These are phyloP conservation scores for Dromiciops gliroides DNA, from an alignment of 2,113 vertebrate species.

Conservation along the genomic window DNA sequence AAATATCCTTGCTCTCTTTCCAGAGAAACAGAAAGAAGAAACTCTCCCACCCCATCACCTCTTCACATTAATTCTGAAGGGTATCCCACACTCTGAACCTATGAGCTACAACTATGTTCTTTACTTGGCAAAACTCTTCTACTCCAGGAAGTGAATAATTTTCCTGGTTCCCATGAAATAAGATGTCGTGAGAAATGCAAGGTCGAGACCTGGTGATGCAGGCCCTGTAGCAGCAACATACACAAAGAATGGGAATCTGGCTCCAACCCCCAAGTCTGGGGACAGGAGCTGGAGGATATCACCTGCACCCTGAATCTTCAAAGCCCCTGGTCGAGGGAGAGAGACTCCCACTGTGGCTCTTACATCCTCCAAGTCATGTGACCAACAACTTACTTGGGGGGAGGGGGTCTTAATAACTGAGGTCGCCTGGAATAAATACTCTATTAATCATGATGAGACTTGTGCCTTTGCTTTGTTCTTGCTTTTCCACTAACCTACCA, in stretches of 20 bases:
- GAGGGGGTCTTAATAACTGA: neutral
- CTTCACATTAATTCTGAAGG: neutral
- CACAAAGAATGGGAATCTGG: neutral
- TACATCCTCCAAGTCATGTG: neutral
- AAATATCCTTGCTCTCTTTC: neutral
- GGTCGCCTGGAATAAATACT: neutral
- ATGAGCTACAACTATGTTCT: neutral
- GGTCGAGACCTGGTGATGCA: neutral
- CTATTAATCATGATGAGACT: neutral
- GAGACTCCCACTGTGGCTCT: neutral
- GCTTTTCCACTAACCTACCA: neutral
- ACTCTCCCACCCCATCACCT: neutral
- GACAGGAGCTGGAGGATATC: neutral
- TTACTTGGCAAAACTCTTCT: slow-evolving; percentile 1
- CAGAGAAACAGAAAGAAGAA: neutral
- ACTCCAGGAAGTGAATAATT: slow-evolving; percentile 49
- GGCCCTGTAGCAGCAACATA: neutral
- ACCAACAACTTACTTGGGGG: neutral
- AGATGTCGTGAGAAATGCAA: slow-evolving; percentile 57
- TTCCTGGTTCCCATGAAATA: slow-evolving; percentile 51
- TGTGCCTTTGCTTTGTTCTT: neutral
- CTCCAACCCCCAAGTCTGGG: neutral
- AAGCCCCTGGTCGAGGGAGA: neutral
- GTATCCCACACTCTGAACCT: neutral
- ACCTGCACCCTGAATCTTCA: neutral